Evolutionary conservation across 1,140 invertebrate genomes (phyloP), one percentile per base, ranked within the genome.

Genomic region (Penaeus indicus): DNA sequence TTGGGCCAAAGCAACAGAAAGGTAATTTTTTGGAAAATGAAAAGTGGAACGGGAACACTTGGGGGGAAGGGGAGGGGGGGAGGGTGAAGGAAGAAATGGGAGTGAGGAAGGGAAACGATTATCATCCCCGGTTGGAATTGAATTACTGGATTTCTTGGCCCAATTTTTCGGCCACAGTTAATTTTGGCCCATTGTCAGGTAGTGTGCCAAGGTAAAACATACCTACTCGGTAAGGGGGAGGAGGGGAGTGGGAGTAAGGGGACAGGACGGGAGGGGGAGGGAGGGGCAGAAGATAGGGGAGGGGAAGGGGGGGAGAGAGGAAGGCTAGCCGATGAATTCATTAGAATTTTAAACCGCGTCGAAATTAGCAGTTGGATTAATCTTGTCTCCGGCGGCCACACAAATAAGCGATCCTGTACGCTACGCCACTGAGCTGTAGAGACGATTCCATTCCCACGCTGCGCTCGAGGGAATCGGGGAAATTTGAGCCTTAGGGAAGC

Each of bases 321-420:
- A 84, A 80, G 77, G 69, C 81, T 77, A 80, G 81, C 87, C 84
- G 84, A 88, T 88, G 84, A 82, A 81, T 88, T 88, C 87, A 88
- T 88, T 88, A 88, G 87, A 88, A 88, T 88, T 88, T 88, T 88
- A 88, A 88, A 88, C 87, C 87, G 64, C 27, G 47, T 81, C 83
- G 87, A 88, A 88, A 88, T 88, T 88, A 88, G 81, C 80, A 88
- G 81, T 81, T 47, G 81, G 84, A 88, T 88, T 88, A 88, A 88
- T 88, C 87, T 81, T 47, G 72, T 88, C 82, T 79, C 60, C n/a
- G 64, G 61, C 63, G 61, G 25, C 47, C 21, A 7, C 60, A 7
- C 7, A 47, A 54, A 27, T n/a, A 25, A 18, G 21, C n/a, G 60
- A 84, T 78, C 84, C 64, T 88, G 72, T 27, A 1, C 87, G 54